A percentile compares a stretch with the other conserved stretches of the same genome.
Conservation (phyloP, 2,888 invertebrate genomes). For the Cataglyphis rosenhaueri region DNA sequence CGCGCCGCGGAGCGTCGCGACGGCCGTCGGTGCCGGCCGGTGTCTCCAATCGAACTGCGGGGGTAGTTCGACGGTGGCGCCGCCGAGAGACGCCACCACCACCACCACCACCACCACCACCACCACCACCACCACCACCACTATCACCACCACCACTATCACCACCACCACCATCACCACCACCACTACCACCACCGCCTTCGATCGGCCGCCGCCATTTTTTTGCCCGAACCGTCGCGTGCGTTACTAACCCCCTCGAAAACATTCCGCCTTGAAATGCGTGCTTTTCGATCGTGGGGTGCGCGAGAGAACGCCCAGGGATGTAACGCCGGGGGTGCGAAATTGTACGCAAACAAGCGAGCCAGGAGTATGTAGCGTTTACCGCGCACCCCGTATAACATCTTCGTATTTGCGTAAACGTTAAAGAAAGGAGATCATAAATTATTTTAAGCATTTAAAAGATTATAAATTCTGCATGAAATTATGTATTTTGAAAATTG, state of each 20-base stretch:
- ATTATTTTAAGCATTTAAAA: background rate
- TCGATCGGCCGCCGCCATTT: conserved; percentile 81
- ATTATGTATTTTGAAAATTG: background rate
- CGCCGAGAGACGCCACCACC: conserved; percentile 76
- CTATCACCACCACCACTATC: conserved; percentile 71
- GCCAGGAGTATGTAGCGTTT: background rate
- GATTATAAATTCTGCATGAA: background rate
- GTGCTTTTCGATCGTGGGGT: conserved; percentile 64
- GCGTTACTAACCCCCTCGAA: conserved; percentile 75
- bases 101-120: conserved; percentile 73
- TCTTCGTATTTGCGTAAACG: background rate
- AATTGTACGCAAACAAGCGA: background rate
- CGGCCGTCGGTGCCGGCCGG: conserved; percentile 84
- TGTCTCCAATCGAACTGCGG: conserved; percentile 85
- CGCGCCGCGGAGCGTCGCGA: conserved; percentile 68
- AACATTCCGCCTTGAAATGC: conserved; percentile 71
- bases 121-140: conserved; percentile 56
- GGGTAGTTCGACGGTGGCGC: conserved; percentile 84
- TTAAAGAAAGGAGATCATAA: no score
- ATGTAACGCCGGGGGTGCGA: conserved; percentile 13
- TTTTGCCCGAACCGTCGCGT: conserved; percentile 70
- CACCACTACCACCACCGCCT: conserved; percentile 76
- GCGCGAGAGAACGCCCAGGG: conserved; percentile 33
- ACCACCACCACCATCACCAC: conserved; percentile 43
- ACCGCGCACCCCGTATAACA: background rate